phyloP scores from a whole-genome alignment of 2,113 vertebrate genomes.

The Myiagra hebetior region DNA sequence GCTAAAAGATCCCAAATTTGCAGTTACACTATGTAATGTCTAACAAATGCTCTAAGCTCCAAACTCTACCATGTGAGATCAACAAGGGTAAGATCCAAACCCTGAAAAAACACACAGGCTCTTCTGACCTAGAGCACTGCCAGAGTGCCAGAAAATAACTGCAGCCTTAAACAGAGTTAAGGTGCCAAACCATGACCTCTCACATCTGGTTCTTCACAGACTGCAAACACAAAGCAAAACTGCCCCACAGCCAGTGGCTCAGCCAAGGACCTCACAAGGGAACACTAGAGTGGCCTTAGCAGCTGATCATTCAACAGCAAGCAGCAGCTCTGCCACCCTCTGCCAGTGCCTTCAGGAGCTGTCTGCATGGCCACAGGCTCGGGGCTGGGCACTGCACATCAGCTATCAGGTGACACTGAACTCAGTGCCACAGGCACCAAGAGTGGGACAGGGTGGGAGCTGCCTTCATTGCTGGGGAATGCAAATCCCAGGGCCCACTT shows the following conservation, averaged over 20 bases:
- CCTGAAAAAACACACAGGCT: neutral
- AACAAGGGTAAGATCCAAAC: neutral
- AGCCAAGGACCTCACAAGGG: neutral
- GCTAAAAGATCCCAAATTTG: neutral
- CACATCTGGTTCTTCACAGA: neutral
- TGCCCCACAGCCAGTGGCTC: neutral
- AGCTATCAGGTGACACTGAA: neutral
- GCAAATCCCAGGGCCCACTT: neutral
- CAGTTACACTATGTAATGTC: neutral
- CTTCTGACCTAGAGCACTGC: neutral
- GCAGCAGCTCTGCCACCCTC: neutral
- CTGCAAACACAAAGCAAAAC: neutral
- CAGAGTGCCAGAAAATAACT: neutral
- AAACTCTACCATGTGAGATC: neutral
- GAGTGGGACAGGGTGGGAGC: neutral
- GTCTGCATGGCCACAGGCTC: neutral
- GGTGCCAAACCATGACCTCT: neutral
- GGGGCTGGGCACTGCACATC: neutral
- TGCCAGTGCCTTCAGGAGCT: neutral
- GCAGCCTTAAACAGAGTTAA: neutral
- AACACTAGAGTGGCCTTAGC: neutral
- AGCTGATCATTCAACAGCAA: neutral
- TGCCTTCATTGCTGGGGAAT: neutral
- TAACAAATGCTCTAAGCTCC: neutral
- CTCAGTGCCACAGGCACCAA: fast-evolving